Evolutionary conservation across 2,113 vertebrate genomes (phyloP), one percentile per base, ranked within the genome.

Genomic region (Myiozetetes cayanensis): DNA sequence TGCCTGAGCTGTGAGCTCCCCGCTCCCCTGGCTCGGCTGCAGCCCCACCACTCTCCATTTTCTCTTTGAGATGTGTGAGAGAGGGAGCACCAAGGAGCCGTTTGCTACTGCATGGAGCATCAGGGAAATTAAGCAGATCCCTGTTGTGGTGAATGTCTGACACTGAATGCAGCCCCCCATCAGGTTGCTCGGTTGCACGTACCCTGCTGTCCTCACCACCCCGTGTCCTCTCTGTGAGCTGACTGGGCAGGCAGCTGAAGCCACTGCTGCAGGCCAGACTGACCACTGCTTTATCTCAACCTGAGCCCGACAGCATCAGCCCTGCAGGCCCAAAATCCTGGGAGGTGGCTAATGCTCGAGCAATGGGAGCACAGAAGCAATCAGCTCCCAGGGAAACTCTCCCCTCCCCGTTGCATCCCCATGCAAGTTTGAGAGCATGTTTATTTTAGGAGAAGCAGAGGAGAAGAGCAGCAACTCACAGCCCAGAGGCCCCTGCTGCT

Each of bases 61-160:
- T 66, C 61, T 37, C 52, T 39, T 61, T 14, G 8, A 28, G 47
- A 14, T 47, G 3, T 47, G 24, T 13, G 56, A 65, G 61, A 87
- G 27, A 16, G 50, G 41, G 59, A 92, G 81, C 41, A 65, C 9
- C 31, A 4, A 39, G 44, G 18, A 59, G 65, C 68, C 56, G 35
- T 67, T 59, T 8, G 46, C 58, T 75, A 4, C 28, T 46, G 19
- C 17, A 4, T 37, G 76, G 53, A 58, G 65, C 3, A 0, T 30
- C 70, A 30, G 61, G 65, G 82, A 81, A 55, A 58, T 33, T 5
- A 71, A 78, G 47, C 23, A 31, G 37, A 63, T 50, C 30, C 23
- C 10, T 27, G 44, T 8, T 25, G 59, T 1, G 0, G 28, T 0
- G 0, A 58, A 33, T 33, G 61, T 37, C 78, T 75, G 47, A 37